Evolutionary conservation across 2,888 invertebrate species (phyloP).

Genomic region (Heliothis peltigera): DNA sequence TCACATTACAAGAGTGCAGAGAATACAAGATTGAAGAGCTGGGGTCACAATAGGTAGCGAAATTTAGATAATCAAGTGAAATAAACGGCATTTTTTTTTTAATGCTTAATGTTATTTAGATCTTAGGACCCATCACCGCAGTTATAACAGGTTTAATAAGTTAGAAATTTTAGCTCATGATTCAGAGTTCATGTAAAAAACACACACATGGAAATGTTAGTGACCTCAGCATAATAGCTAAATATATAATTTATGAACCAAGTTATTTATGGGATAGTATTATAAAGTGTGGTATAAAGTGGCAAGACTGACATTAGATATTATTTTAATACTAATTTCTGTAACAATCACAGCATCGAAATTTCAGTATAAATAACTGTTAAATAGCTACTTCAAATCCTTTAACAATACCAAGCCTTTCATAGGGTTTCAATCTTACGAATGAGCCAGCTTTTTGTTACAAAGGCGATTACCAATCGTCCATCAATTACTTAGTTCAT

Average conservation of each 20-base stretch:
- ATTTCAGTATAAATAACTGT: neutral
- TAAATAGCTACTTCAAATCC: neutral
- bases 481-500: slow-evolving; percentile 27
- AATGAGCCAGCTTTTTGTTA: neutral
- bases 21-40: slow-evolving; percentile 20
- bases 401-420: neutral
- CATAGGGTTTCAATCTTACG: neutral
- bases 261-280: slow-evolving; percentile 13
- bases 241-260: slow-evolving; percentile 22
- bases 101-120: neutral
- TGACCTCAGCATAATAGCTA: slow-evolving; percentile 8
- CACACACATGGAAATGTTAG: neutral
- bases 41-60: slow-evolving; percentile 18
- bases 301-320: neutral
- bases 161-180: neutral
- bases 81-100: too few relatives aligned
- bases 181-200: neutral
- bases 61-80: neutral
- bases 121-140: neutral
- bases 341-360: neutral
- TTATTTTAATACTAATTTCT: too few relatives aligned
- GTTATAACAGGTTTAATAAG: neutral
- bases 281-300: neutral
- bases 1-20: slow-evolving; percentile 27
- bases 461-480: neutral